A percentile compares a stretch with the other conserved stretches of the same genome.
Evolutionary conservation across 2,888 invertebrate genomes (phyloP).

Genomic region (Psylliodes chrysocephalus): DNA sequence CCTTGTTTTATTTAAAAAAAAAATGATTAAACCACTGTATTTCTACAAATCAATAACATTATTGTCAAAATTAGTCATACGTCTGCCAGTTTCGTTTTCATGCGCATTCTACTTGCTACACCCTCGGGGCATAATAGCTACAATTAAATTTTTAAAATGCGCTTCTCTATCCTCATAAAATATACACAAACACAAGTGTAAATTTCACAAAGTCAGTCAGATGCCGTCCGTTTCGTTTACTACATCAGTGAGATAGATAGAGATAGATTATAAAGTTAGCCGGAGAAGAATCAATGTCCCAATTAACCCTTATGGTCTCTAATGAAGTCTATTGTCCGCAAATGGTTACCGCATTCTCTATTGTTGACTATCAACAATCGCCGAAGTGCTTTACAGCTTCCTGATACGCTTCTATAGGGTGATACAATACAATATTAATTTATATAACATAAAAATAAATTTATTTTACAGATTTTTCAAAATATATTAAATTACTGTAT

Average conservation of each 20-base stretch:
- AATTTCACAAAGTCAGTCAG: neutral
- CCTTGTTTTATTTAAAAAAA: no score
- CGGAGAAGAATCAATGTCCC: slow-evolving; percentile 41
- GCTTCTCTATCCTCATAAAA: neutral
- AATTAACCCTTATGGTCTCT: slow-evolving; percentile 43
- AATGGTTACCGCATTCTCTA: slow-evolving; percentile 35
- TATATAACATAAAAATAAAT: no score
- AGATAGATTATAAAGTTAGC: neutral
- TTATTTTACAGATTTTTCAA: no score
- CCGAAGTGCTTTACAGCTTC: slow-evolving; percentile 8
- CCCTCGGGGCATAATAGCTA: neutral
- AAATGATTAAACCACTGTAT: no score
- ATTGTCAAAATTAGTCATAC: no score
- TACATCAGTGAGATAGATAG: neutral
- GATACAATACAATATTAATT: no score
- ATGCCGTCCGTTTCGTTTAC: neutral
- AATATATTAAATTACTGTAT: no score
- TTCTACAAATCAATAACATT: no score
- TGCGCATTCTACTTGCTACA: no score
- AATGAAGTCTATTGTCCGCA: slow-evolving; percentile 40
- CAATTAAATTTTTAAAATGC: neutral
- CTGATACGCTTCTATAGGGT: neutral
- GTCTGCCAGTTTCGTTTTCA: no score
- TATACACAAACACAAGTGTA: neutral
- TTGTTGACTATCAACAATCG: slow-evolving; percentile 13